A percentile compares a stretch with the other conserved stretches of the same genome.
Evolutionary conservation across 1,140 invertebrate species (phyloP).

Genomic region (Platyura marginata): DNA sequence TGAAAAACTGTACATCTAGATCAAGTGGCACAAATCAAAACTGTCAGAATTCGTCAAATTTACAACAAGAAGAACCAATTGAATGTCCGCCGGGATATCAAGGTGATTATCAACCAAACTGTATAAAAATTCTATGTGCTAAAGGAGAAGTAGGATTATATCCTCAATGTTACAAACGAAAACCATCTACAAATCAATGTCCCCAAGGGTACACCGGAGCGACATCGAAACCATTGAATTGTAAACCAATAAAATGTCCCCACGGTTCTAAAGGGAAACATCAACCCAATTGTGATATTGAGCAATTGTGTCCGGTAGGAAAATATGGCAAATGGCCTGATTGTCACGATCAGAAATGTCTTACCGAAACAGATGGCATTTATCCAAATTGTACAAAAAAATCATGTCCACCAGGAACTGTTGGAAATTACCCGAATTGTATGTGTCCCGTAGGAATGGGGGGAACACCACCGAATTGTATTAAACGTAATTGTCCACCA

Average conservation of each 20-base stretch:
- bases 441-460: slow-evolving; percentile 3
- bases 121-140: neutral
- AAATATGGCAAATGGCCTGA: neutral
- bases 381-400: slow-evolving; percentile 2
- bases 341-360: neutral
- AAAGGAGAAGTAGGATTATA: neutral
- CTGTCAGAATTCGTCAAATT: too few species aligned
- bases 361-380: neutral
- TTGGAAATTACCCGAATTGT: slow-evolving; percentile 3
- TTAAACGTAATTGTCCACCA: neutral
- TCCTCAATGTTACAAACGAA: neutral
- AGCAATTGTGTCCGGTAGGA: neutral
- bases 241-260: neutral
- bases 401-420: neutral
- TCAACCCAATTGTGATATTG: neutral
- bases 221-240: neutral
- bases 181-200: neutral
- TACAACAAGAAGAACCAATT: too few species aligned
- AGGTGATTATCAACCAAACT: slow-evolving; percentile 11
- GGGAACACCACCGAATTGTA: slow-evolving; percentile 4
- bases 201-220: neutral
- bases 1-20: too few species aligned
- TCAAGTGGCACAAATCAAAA: too few species aligned
- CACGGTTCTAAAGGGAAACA: neutral
- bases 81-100: neutral